These are phyloP conservation scores for Myxocyprinus asiaticus DNA, from an alignment of 2,113 vertebrate genomes.

Conservation along the genomic window DNA sequence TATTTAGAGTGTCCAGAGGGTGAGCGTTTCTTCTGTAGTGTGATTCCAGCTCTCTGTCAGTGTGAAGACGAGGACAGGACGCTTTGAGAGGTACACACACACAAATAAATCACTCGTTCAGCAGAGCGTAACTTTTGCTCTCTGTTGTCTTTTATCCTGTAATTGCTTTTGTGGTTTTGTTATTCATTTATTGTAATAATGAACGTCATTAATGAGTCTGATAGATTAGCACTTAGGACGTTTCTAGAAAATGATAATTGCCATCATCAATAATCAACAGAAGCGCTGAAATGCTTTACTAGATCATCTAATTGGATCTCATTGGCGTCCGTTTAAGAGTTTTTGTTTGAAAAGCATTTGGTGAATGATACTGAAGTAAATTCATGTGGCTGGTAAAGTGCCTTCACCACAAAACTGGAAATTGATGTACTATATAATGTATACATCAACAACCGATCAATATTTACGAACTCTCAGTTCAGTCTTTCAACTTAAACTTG, in stretches of 20 bases:
- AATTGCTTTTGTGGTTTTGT: constrained; percentile 29
- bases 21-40: constrained; percentile 76
- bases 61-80: constrained; percentile 70
- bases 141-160: background rate
- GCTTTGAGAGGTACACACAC: constrained; percentile 66
- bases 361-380: background rate
- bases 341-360: background rate
- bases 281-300: background rate
- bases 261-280: constrained; percentile 67
- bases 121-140: no score
- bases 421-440: no score
- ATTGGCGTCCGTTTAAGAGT: background rate
- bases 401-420: no score
- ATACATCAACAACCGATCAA: no score
- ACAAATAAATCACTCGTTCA: no score
- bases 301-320: background rate
- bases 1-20: constrained; percentile 76
- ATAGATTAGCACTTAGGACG: constrained; percentile 52
- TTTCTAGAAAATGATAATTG: constrained; percentile 55
- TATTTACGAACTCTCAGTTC: no score
- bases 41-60: constrained; percentile 78
- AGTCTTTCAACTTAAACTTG: no score
- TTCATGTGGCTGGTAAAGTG: background rate
- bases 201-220: constrained; percentile 59
- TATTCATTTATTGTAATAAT: constrained; percentile 66